These are phyloP conservation scores for Naja naja DNA, from an alignment of 2,113 vertebrate genomes.

Conservation along the genomic window DNA sequence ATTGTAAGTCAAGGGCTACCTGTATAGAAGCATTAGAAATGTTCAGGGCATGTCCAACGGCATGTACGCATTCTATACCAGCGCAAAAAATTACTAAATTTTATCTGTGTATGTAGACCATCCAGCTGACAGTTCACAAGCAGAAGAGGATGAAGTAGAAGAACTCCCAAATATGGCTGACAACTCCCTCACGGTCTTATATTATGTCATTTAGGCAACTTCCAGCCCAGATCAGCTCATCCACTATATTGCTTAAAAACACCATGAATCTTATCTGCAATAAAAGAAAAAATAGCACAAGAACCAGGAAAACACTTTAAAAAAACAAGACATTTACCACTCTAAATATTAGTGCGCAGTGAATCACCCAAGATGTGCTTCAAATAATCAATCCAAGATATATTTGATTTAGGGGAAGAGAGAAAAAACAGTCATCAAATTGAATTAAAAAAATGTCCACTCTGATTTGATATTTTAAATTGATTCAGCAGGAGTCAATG, in stretches of 20 bases:
- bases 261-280: neutral
- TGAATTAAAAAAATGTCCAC: neutral
- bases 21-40: neutral
- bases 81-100: neutral
- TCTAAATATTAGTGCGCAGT: neutral
- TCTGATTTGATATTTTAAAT: neutral
- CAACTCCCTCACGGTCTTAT: neutral
- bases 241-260: neutral
- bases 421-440: neutral
- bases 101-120: neutral
- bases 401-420: neutral
- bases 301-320: neutral
- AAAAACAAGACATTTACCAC: neutral
- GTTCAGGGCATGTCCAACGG: neutral
- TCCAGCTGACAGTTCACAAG: neutral
- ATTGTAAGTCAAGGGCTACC: too few species aligned
- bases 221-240: neutral
- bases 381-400: neutral
- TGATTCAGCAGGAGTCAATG: neutral
- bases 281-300: neutral
- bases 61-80: neutral
- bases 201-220: neutral
- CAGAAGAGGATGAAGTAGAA: neutral
- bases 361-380: neutral
- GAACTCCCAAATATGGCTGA: neutral